Evolutionary conservation across 2,797 vertebrate genomes (phyloP).

Genomic region (Etheostoma perlongum): DNA sequence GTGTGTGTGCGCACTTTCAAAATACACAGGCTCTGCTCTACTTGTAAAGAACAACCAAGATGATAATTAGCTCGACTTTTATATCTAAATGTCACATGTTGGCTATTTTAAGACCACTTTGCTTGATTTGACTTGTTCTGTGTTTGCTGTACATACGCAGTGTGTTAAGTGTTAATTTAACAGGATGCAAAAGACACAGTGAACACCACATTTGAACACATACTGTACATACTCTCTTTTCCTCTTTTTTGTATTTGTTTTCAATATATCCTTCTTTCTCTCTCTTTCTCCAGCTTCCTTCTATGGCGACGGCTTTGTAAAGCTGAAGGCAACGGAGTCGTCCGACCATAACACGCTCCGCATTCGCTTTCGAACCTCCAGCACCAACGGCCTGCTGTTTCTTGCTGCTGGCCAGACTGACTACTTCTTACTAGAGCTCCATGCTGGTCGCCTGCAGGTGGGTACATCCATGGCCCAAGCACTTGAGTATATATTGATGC

Average conservation of each 20-base stretch:
- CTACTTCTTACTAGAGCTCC: slow-evolving; percentile 89
- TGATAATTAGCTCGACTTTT: slow-evolving; percentile 76
- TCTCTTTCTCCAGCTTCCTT: slow-evolving; percentile 87
- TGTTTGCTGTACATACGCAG: slow-evolving; percentile 24
- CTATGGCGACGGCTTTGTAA: slow-evolving; percentile 92
- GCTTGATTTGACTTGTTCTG: slow-evolving; percentile 56
- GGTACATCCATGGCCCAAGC: slow-evolving; percentile 71
- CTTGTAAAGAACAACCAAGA: slow-evolving; percentile 64
- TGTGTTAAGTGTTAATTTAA: slow-evolving; percentile 17
- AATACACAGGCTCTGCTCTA: slow-evolving; percentile 28
- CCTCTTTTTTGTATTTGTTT: not conserved
- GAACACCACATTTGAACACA: slow-evolving; percentile 6
- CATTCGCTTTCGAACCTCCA: slow-evolving; percentile 90
- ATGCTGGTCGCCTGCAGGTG: slow-evolving; percentile 88
- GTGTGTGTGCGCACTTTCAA: slow-evolving; percentile 7
- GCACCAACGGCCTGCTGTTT: slow-evolving; percentile 89
- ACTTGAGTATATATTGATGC: slow-evolving; percentile 57
- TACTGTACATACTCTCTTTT: not conserved
- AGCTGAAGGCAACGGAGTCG: slow-evolving; percentile 85
- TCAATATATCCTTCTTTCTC: not conserved
- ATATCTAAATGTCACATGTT: slow-evolving; percentile 76
- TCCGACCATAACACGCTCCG: slow-evolving; percentile 85
- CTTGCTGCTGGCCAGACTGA: slow-evolving; percentile 88
- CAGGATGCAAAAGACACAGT: slow-evolving; percentile 5
- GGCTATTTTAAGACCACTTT: slow-evolving; percentile 72